Base-by-base conservation (phyloP, 2,888 invertebrate genomes). In the Platycheirus rosarum region DNA sequence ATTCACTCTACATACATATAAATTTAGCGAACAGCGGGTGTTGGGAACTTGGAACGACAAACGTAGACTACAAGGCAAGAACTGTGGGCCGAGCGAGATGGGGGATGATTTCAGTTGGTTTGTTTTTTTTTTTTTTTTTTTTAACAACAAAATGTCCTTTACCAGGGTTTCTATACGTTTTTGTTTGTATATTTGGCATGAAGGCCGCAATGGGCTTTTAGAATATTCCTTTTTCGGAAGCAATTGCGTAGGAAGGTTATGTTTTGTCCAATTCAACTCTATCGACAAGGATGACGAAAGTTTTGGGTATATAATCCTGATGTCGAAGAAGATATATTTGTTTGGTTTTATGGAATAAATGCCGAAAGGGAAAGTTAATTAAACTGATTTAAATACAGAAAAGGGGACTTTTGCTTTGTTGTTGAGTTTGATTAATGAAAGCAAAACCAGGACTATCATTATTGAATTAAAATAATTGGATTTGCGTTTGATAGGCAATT, bases 101-200 rank as follows among this genome's bases (percentile, higher is more conserved):
- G 23, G 4, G 13, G 26, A 18, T 23, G 44, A 26, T 60, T 42
- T 44, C 9, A n/a, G 37, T 46, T 18, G 42, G 51, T 65, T 80
- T 68, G 46, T 46, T 49, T 57, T 35, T 69, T 29, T 16, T 49
- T 73, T 42, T 55, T 23, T 57, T 14, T 46, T 8, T 40, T 55
- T 44, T 63, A 18, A 35, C 51, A 60, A 66, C 60, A 66, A 78
- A 78, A 65, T 80, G 70, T 80, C 69, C 69, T 65, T 75, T 80
- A 76, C 70, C 46, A 42, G 44, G 29, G 42, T 29, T n/a, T 60
- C 37, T 60, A 49, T 62, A 32, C 44, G 53, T 57, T 40, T 26
- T 16, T 42, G n/a, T 53, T 13, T 49, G 29, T 44, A 55, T 44
- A 37, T 11, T 13, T 37, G 13, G 29, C 51, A 51, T 44, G 68